phyloP scores from a whole-genome alignment of 23 tunicate species.

The Diplosoma virens region DNA sequence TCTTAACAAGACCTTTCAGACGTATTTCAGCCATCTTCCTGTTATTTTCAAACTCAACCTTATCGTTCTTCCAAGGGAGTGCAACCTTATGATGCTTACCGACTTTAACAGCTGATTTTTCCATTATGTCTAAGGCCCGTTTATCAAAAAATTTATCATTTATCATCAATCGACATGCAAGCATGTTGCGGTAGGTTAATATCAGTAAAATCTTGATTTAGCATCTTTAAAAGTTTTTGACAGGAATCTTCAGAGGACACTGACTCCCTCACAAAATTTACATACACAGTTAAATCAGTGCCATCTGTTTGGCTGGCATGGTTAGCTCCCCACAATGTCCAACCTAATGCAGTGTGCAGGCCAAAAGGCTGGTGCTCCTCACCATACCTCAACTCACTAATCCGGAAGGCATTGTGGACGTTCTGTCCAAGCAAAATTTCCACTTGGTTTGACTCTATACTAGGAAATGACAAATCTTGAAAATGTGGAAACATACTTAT shows the following conservation, averaged over 20 bases:
- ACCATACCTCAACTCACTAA: not conserved
- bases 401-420: not conserved
- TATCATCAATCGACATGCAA: not conserved
- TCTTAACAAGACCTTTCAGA: too few species aligned
- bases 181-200: too few species aligned
- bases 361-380: constrained; percentile 3
- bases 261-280: not conserved
- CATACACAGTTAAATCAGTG: not conserved
- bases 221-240: too few species aligned
- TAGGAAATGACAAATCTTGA: not conserved
- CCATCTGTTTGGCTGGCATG: not conserved
- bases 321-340: constrained; percentile 4
- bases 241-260: not conserved
- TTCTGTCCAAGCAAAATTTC: not conserved
- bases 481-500: not conserved
- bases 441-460: not conserved
- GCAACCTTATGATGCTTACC: too few species aligned
- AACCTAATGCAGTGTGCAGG: not conserved
- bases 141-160: too few species aligned
- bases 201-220: too few species aligned
- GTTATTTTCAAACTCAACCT: too few species aligned
- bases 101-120: too few species aligned
- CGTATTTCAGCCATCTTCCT: too few species aligned
- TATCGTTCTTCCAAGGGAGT: too few species aligned
- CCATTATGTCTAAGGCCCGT: too few species aligned